Evolutionary conservation across 2,888 invertebrate genomes (phyloP).

Genomic region (Autographa pulchrina): DNA sequence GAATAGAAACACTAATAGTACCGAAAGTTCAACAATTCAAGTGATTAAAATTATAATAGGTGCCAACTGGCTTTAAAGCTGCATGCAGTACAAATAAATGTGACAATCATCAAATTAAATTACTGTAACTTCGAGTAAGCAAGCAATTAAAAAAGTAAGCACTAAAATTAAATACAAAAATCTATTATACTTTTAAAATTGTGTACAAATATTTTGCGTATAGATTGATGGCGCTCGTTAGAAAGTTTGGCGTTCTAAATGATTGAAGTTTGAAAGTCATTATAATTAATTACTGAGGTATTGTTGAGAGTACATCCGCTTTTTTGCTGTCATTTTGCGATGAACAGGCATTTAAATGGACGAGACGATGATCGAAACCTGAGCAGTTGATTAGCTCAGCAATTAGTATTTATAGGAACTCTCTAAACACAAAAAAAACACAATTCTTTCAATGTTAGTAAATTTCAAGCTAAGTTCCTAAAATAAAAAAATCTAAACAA

Average conservation of each 20-base stretch:
- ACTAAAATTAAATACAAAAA: conserved; percentile 30
- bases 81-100: too few species aligned
- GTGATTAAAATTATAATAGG: too few species aligned
- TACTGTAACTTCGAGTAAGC: background rate
- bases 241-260: conserved; percentile 51
- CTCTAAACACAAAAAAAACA: background rate
- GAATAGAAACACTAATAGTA: too few species aligned
- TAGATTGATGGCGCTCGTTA: conserved; percentile 53
- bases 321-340: conserved; percentile 31
- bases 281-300: conserved; percentile 59
- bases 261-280: conserved; percentile 57
- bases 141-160: conserved; percentile 30
- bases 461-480: too few species aligned
- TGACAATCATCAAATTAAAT: background rate
- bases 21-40: too few species aligned
- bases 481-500: too few species aligned
- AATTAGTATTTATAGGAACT: background rate
- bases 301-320: conserved; percentile 44
- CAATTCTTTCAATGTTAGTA: too few species aligned
- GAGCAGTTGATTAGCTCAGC: background rate
- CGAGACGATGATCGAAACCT: background rate
- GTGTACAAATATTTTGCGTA: conserved; percentile 59
- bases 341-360: conserved; percentile 16
- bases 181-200: conserved; percentile 37
- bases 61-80: too few species aligned